These are phyloP conservation scores for Chionis minor DNA, from an alignment of 2,113 vertebrate species.

Conservation along the genomic window DNA sequence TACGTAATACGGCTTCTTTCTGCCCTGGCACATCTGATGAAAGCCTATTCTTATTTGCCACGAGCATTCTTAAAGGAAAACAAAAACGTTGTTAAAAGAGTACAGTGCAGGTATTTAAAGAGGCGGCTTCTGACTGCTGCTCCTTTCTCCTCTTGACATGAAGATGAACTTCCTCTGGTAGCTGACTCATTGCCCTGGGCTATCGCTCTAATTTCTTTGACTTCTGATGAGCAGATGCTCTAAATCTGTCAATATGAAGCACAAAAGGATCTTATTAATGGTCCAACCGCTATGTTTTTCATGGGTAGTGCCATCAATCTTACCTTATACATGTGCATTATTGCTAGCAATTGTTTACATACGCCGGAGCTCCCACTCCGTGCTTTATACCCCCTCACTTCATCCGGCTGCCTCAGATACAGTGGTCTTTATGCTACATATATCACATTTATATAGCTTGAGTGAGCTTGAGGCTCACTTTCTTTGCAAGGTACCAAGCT, in stretches of 20 bases:
- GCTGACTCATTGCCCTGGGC: conserved; percentile 21
- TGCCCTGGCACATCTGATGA: background rate
- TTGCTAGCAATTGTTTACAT: background rate
- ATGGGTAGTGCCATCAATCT: background rate
- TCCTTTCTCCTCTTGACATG: background rate
- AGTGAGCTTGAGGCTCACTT: background rate
- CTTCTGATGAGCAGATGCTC: conserved; percentile 25
- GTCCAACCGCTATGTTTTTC: background rate
- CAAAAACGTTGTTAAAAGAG: background rate
- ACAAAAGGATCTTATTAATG: background rate
- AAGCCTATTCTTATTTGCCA: background rate
- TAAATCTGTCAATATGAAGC: background rate
- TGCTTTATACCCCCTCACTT: background rate
- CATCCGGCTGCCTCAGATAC: background rate
- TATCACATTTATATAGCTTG: background rate
- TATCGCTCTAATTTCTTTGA: background rate
- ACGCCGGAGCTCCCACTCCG: background rate
- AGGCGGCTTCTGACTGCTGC: background rate
- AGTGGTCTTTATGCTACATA: background rate
- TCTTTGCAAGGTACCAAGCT: background rate
- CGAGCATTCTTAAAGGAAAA: background rate
- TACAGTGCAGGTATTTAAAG: background rate
- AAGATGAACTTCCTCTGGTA: background rate
- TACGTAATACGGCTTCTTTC: background rate
- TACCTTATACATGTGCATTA: background rate